Conservation (phyloP, 2,113 vertebrate species). For the Gasterosteus nipponicus region DNA sequence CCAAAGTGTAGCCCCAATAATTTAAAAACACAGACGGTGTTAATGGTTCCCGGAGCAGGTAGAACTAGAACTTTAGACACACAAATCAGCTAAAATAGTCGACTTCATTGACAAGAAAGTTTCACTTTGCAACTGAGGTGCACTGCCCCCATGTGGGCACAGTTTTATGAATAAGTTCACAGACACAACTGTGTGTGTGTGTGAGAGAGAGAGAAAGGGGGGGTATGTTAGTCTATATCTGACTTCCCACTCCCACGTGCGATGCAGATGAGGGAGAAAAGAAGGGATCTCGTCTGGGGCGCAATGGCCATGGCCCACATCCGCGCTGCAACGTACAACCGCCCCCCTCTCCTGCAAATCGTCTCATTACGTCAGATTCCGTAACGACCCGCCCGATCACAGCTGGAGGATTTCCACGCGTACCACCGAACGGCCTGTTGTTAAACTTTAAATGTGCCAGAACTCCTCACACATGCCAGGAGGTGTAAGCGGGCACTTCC, state of each 20-base stretch:
- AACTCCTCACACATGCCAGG: neutral
- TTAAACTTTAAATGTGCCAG: slow-evolving; percentile 15
- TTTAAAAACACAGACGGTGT: neutral
- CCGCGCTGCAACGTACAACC: neutral
- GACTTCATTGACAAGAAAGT: slow-evolving; percentile 18
- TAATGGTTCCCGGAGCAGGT: neutral
- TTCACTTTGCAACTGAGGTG: slow-evolving; percentile 37
- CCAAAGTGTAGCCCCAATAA: neutral
- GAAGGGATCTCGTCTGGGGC: slow-evolving; percentile 57
- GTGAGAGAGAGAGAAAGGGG: neutral
- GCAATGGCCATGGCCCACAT: slow-evolving; percentile 73
- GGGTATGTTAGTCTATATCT: slow-evolving; percentile 24
- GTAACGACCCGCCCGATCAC: slow-evolving; percentile 41
- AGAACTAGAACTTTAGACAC: neutral
- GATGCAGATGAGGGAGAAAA: slow-evolving; percentile 28
- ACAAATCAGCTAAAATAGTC: neutral
- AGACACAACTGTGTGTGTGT: neutral
- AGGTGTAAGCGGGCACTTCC: slow-evolving; percentile 40
- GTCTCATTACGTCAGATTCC: slow-evolving; percentile 68
- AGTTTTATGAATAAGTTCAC: slow-evolving; percentile 25
- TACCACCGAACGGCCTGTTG: neutral
- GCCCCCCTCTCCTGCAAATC: slow-evolving; percentile 37
- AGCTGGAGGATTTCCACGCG: neutral
- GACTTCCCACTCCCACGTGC: slow-evolving; percentile 40
- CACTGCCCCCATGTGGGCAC: slow-evolving; percentile 73